A percentile compares a stretch with the other conserved stretches of the same genome.
phyloP scores from a whole-genome alignment of 2,888 invertebrate species.

The Leptopilina syphax region DNA sequence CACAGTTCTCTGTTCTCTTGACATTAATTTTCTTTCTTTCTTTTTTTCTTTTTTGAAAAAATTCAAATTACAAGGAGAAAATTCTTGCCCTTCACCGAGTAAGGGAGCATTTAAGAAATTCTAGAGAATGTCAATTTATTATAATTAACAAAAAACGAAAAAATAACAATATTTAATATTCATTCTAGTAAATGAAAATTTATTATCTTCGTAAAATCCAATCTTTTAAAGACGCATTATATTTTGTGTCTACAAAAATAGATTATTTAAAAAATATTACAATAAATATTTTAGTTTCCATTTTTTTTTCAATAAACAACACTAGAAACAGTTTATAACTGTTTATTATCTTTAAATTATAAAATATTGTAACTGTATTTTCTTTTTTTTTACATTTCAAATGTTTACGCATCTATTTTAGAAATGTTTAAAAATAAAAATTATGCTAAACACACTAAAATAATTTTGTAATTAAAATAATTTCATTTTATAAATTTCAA shows the following conservation, averaged over 20 bases:
- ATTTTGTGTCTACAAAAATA: background rate
- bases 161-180: background rate
- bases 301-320: background rate
- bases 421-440: background rate
- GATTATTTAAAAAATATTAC: background rate
- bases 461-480: background rate
- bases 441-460: background rate
- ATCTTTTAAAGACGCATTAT: slow-evolving; percentile 7
- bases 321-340: background rate
- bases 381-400: background rate
- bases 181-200: background rate
- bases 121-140: slow-evolving; percentile 18
- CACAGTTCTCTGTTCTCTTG: background rate
- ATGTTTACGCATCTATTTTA: background rate
- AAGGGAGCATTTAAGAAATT: slow-evolving; percentile 29
- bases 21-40: background rate
- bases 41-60: background rate
- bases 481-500: background rate
- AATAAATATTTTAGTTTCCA: slow-evolving; percentile 1
- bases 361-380: background rate
- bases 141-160: background rate
- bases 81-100: background rate
- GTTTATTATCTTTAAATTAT: background rate
- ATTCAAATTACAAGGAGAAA: slow-evolving; percentile 5
- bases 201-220: background rate